Conservation (phyloP, 1,140 invertebrate genomes). For the Scaptomyza hsui region DNA sequence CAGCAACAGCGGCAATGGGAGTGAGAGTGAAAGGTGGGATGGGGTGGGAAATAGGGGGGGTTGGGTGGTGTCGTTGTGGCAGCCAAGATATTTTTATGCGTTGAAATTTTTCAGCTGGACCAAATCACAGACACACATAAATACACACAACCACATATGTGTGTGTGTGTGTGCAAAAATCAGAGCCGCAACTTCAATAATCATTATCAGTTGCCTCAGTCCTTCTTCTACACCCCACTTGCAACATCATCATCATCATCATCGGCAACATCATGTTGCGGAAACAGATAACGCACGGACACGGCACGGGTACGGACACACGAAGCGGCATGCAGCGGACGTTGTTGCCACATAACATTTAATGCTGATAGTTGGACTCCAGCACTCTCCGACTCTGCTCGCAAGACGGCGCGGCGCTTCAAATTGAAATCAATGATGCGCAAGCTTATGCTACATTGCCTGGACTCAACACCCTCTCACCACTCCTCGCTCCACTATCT, state of each 20-base stretch:
- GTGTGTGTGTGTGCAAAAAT: conserved; percentile 50
- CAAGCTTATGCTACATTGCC: conserved; percentile 69
- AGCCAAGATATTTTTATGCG: conserved; percentile 82
- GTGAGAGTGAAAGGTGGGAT: conserved; percentile 4
- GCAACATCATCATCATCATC: conserved; percentile 41
- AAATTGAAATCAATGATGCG: conserved; percentile 82
- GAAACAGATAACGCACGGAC: conserved; percentile 81
- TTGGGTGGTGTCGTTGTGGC: conserved; percentile 22
- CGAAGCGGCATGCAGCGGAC: conserved; percentile 49
- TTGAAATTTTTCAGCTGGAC: conserved; percentile 82
- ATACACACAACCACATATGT: conserved; percentile 8
- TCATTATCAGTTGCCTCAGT: conserved; percentile 66
- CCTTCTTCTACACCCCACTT: conserved; percentile 12
- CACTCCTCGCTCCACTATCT: too few relatives aligned
- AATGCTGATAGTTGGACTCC: conserved; percentile 72
- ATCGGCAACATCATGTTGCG: conserved; percentile 77
- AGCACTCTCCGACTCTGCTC: conserved; percentile 7
- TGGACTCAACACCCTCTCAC: conserved; percentile 1
- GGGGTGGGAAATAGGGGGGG: conserved; percentile 5
- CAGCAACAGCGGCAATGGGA: conserved; percentile 57
- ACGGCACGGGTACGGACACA: conserved; percentile 56
- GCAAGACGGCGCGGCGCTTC: conserved; percentile 67
- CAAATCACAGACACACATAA: conserved; percentile 66
- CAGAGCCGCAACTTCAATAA: conserved; percentile 74
- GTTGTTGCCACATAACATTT: conserved; percentile 76